These are phyloP conservation scores for Pelodiscus sinensis DNA, from an alignment of 2,113 vertebrate genomes.

Conservation along the genomic window DNA sequence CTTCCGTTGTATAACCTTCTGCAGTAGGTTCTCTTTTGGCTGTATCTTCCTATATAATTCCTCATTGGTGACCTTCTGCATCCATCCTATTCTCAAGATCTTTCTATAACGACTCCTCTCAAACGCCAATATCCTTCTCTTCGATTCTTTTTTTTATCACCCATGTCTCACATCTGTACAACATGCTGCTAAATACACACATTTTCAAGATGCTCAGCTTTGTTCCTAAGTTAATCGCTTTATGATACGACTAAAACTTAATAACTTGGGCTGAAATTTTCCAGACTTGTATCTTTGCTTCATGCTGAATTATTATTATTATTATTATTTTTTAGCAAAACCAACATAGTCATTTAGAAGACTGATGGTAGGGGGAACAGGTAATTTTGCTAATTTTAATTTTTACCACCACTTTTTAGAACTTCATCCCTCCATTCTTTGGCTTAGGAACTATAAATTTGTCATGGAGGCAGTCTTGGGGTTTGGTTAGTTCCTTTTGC, in stretches of 20 bases:
- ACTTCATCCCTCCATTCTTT: neutral
- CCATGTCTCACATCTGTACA: no score
- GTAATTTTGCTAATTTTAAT: neutral
- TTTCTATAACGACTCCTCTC: no score
- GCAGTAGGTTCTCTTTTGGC: no score
- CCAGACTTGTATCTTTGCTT: neutral
- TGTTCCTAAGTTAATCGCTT: no score
- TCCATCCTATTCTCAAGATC: no score
- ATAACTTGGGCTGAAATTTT: neutral
- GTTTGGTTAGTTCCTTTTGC: neutral
- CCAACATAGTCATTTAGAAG: neutral
- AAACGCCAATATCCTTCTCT: no score
- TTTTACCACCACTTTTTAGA: neutral
- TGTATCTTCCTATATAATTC: no score
- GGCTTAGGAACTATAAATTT: neutral
- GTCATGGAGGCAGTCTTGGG: neutral
- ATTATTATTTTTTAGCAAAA: neutral
- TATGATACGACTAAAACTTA: neutral
- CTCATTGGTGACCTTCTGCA: no score
- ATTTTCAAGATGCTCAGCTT: no score
- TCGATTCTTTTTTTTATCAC: no score
- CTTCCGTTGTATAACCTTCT: no score
- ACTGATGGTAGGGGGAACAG: neutral
- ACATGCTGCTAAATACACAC: no score
- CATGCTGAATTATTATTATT: neutral